Percentiles rank a stretch among this genome's conserved stretches.
phyloP scores from a whole-genome alignment of 2,797 vertebrate species.

The Cryptoblepharus egeriae region DNA sequence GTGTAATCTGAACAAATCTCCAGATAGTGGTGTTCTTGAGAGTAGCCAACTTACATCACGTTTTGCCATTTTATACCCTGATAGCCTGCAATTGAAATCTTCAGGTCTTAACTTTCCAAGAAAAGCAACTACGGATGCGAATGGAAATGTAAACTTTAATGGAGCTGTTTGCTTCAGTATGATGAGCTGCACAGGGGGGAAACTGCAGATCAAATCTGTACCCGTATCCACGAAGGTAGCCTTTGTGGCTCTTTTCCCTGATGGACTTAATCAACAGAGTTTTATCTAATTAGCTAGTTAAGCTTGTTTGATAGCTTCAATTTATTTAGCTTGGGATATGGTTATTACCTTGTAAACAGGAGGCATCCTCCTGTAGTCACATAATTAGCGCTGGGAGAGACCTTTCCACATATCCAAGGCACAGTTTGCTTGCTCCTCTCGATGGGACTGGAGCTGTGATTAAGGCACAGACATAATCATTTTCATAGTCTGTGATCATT shows the following conservation, averaged over 20 bases:
- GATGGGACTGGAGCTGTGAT: slow-evolving; percentile 38
- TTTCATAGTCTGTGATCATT: no score
- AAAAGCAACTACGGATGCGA: not conserved
- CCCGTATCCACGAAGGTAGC: not conserved
- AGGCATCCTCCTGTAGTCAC: slow-evolving; percentile 39
- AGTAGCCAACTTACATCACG: not conserved
- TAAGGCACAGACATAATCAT: not conserved
- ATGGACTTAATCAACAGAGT: slow-evolving; percentile 10
- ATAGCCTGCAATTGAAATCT: not conserved
- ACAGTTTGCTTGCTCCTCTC: slow-evolving; percentile 26
- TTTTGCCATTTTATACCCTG: not conserved
- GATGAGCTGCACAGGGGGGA: not conserved
- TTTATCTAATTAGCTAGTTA: slow-evolving; percentile 28
- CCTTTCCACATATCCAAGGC: slow-evolving; percentile 49
- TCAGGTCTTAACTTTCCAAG: not conserved
- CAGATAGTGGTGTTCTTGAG: not conserved
- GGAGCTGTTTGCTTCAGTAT: not conserved
- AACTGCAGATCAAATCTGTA: not conserved
- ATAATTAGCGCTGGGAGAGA: slow-evolving; percentile 54
- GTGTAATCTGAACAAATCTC: not conserved
- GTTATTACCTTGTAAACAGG: slow-evolving; percentile 47
- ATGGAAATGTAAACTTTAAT: slow-evolving; percentile 4
- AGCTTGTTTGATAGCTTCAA: slow-evolving; percentile 26
- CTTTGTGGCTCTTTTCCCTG: not conserved
- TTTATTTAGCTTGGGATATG: slow-evolving; percentile 36